Conservation (phyloP, 1,140 invertebrate genomes). For the Ericerus pela region DNA sequence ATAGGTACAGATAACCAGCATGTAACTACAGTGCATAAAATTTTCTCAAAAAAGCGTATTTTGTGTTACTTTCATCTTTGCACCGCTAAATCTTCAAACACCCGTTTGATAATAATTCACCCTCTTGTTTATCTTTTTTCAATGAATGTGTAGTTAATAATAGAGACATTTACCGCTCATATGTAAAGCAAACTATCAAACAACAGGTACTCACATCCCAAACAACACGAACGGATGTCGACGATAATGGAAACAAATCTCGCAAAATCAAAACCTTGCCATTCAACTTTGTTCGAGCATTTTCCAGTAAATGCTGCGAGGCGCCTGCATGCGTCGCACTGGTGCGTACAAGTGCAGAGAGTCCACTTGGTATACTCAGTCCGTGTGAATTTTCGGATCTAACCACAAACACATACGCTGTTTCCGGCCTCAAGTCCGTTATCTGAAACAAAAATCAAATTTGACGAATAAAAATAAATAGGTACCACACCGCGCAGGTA, state of each 20-base stretch:
- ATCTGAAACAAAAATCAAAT: slow-evolving; percentile 34
- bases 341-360: slow-evolving; percentile 50
- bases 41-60: too few relatives aligned
- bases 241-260: slow-evolving; percentile 59
- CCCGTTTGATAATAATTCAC: too few relatives aligned
- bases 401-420: slow-evolving; percentile 73
- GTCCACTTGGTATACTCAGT: slow-evolving; percentile 47
- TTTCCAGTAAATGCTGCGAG: slow-evolving; percentile 61
- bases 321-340: slow-evolving; percentile 50
- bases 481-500: not conserved
- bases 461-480: slow-evolving; percentile 14
- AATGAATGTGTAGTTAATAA: too few relatives aligned
- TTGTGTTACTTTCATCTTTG: too few relatives aligned
- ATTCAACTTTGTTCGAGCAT: slow-evolving; percentile 58
- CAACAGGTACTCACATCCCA: slow-evolving; percentile 39
- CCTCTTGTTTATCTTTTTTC: too few relatives aligned
- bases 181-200: too few relatives aligned
- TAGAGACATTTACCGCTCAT: too few relatives aligned
- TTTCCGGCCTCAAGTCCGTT: slow-evolving; percentile 56
- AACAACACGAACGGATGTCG: slow-evolving; percentile 62
- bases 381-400: slow-evolving; percentile 78
- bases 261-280: slow-evolving; percentile 66
- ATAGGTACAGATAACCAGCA: too few relatives aligned
- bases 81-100: too few relatives aligned
- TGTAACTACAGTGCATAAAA: too few relatives aligned